phyloP scores from a whole-genome alignment of 2,888 invertebrate species.

The Cabera pusaria region DNA sequence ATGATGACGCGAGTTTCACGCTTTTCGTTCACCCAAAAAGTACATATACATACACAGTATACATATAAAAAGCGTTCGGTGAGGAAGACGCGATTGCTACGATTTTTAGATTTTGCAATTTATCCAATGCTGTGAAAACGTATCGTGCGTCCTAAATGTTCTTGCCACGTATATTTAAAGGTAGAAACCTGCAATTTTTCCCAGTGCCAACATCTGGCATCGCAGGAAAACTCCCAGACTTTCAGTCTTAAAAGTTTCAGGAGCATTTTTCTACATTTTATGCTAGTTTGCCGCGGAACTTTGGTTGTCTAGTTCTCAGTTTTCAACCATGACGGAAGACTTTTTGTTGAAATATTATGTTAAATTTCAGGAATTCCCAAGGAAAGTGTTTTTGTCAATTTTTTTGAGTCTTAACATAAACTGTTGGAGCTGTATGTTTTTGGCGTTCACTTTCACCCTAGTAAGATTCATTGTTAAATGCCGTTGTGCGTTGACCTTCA shows the following conservation, averaged over 20 bases:
- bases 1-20: too few species aligned
- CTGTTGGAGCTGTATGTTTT: too few species aligned
- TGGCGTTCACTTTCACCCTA: too few species aligned
- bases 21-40: too few species aligned
- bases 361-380: constrained; percentile 1
- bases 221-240: constrained; percentile 17
- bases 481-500: too few species aligned
- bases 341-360: constrained; percentile 6
- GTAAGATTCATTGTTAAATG: too few species aligned
- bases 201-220: constrained; percentile 24
- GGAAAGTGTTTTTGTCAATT: neutral
- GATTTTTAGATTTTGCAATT: too few species aligned
- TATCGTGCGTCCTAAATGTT: neutral
- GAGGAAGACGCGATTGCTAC: too few species aligned
- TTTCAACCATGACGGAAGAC: constrained; percentile 11
- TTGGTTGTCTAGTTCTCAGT: constrained; percentile 15
- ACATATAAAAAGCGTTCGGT: too few species aligned
- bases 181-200: constrained; percentile 27
- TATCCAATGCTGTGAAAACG: too few species aligned
- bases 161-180: constrained; percentile 12
- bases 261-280: constrained; percentile 18
- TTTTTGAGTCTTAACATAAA: too few species aligned
- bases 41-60: too few species aligned
- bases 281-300: constrained; percentile 15
- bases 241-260: constrained; percentile 20